These are phyloP conservation scores for Marasmarcha lunaedactyla DNA, from an alignment of 2,888 invertebrate species.

Conservation along the genomic window DNA sequence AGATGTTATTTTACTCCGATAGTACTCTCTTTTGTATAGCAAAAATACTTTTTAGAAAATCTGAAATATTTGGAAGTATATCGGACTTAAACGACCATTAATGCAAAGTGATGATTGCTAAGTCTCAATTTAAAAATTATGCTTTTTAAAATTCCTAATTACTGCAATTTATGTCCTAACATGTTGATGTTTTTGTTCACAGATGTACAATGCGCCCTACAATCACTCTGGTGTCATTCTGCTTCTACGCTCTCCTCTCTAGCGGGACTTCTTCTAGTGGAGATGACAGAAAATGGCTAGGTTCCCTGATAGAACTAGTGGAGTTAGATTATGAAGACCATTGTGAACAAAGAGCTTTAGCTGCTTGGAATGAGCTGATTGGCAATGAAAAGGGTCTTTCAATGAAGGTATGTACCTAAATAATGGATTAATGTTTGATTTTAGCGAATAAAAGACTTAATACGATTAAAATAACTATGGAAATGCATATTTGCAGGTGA, in stretches of 20 bases:
- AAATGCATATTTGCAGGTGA: neutral
- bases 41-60: too few species aligned
- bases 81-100: too few species aligned
- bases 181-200: conserved; percentile 13
- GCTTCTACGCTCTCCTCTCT: conserved; percentile 38
- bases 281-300: conserved; percentile 44
- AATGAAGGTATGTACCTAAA: conserved; percentile 35
- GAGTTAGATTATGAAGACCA: conserved; percentile 60
- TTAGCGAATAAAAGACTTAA: conserved; percentile 1
- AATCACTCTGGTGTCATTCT: conserved; percentile 31
- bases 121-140: too few species aligned
- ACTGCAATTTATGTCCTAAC: too few species aligned
- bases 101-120: too few species aligned
- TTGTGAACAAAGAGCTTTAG: conserved; percentile 45
- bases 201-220: conserved; percentile 40
- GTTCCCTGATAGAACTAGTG: conserved; percentile 47
- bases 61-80: too few species aligned
- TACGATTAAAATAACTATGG: conserved; percentile 1
- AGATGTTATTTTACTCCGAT: too few species aligned
- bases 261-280: conserved; percentile 41
- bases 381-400: conserved; percentile 38
- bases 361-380: conserved; percentile 49
- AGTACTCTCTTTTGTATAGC: too few species aligned
- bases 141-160: too few species aligned
- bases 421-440: conserved; percentile 2